Conservation (phyloP, 1,140 invertebrate genomes). For the Hyles vespertilio region DNA sequence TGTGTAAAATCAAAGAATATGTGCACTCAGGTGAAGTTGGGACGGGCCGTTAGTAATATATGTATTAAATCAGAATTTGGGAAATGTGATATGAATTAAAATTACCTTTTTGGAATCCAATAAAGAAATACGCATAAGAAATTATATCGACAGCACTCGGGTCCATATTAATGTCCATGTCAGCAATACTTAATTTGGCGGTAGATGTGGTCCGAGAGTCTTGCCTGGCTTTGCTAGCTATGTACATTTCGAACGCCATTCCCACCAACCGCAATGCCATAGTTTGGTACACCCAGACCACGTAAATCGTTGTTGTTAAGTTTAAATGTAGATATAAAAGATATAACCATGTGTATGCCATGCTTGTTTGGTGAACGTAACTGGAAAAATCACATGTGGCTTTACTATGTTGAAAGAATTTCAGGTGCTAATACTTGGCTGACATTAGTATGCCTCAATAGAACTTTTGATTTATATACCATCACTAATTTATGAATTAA, state of each 20-base stretch:
- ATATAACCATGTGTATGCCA: conserved; percentile 53
- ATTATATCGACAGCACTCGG: conserved; percentile 53
- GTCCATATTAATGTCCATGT: conserved; percentile 21
- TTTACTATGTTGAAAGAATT: too few relatives aligned
- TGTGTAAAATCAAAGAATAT: too few relatives aligned
- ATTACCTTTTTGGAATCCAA: conserved; percentile 66
- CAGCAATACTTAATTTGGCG: conserved; percentile 18
- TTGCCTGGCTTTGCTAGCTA: conserved; percentile 21
- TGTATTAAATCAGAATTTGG: too few relatives aligned
- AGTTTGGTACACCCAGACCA: conserved; percentile 53
- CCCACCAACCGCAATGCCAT: conserved; percentile 57
- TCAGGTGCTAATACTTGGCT: too few relatives aligned
- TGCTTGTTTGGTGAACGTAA: conserved; percentile 52
- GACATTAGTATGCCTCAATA: too few relatives aligned
- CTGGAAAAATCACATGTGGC: conserved; percentile 28
- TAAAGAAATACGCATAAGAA: conserved; percentile 56
- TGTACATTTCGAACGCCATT: conserved; percentile 53
- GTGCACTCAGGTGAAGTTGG: too few relatives aligned
- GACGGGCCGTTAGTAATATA: too few relatives aligned
- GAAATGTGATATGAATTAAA: background rate
- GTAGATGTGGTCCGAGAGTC: background rate
- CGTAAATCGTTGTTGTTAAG: conserved; percentile 29
- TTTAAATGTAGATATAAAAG: conserved; percentile 44
- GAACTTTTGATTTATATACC: too few relatives aligned
- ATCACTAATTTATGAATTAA: too few relatives aligned